Evolutionary conservation across 1,140 invertebrate species (phyloP), one percentile per base, ranked within the genome.

Genomic region (Brachionus asplanchnoidis): DNA sequence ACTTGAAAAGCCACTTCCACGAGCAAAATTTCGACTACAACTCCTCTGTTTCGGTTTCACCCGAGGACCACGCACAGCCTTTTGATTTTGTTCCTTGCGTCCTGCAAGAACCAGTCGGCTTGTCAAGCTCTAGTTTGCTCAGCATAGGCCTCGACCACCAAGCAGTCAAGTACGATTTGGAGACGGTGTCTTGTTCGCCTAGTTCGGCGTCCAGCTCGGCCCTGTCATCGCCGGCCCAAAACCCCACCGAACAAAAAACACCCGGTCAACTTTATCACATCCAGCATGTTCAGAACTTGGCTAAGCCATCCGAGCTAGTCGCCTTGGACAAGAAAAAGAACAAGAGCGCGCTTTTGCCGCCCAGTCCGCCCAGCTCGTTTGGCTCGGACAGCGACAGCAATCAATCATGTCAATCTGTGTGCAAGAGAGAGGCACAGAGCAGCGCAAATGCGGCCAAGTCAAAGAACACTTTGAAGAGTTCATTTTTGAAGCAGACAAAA

Each of bases 301-400:
- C 40, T 2, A 40, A 17, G 4, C 46, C 42, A 26, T 4, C 73
- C 20, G 50, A 50, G 32, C 4, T 12, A 12, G 7, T 50, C 11
- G 11, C 2, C 9, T 14, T 50, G 20, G 40, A 77, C 4, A 77
- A 50, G 20, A 50, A 5, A 20, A 82, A 82, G 12, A 82, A 23
- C 20, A 82, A 82, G 14, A 42, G 17, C 17, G 36, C 79, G 0
- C 28, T 82, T 26, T 26, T 82, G 17, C 79, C 79, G 42, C 79
- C 79, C 1, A 82, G 79, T 40, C 79, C 79, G 23, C 79, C 79
- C 7, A 65, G 79, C 11, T 82, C 79, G 12, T 65, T 82, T 28
- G 53, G 79, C 23, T 82, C 79, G n/a, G 79, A 82, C 36, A 65
- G 50, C 36, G 79, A 82, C 46, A 82, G 79, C 32, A 68, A 82